Evolutionary conservation across 2,888 invertebrate genomes (phyloP).

Genomic region (Tipula vernalis): DNA sequence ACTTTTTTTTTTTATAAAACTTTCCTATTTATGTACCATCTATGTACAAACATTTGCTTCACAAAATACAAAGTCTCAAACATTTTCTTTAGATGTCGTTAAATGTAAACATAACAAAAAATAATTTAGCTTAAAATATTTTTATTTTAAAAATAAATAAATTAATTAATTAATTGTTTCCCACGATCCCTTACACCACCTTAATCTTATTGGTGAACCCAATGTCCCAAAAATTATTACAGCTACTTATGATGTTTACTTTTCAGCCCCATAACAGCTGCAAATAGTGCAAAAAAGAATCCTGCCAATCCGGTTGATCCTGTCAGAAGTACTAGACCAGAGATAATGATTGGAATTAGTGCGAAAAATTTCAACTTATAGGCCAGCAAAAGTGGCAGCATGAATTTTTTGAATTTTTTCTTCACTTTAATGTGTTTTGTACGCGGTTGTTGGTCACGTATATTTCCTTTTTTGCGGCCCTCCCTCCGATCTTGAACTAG

Average conservation of each 20-base stretch:
- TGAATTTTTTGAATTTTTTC: constrained; percentile 52
- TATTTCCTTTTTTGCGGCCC: background rate
- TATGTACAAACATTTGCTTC: background rate
- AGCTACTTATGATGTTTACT: constrained; percentile 17
- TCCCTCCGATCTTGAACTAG: background rate
- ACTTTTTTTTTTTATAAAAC: background rate
- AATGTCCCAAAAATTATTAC: background rate
- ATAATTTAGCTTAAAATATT: background rate
- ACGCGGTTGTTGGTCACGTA: background rate
- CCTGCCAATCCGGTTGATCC: constrained; percentile 72
- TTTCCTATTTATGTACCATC: background rate
- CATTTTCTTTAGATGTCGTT: background rate
- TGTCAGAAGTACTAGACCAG: constrained; percentile 54
- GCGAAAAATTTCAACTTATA: constrained; percentile 75
- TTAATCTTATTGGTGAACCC: background rate
- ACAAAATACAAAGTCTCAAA: background rate
- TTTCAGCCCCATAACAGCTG: constrained; percentile 67
- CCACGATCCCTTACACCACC: background rate
- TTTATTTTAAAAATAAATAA: background rate
- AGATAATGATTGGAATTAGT: constrained; percentile 60
- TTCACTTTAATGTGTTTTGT: constrained; percentile 34
- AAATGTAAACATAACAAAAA: background rate
- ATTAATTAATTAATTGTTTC: background rate
- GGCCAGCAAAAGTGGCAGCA: constrained; percentile 63
- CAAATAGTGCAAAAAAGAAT: constrained; percentile 78